Evolutionary conservation across 1,140 invertebrate species (phyloP).

Genomic region (Lerema accius): DNA sequence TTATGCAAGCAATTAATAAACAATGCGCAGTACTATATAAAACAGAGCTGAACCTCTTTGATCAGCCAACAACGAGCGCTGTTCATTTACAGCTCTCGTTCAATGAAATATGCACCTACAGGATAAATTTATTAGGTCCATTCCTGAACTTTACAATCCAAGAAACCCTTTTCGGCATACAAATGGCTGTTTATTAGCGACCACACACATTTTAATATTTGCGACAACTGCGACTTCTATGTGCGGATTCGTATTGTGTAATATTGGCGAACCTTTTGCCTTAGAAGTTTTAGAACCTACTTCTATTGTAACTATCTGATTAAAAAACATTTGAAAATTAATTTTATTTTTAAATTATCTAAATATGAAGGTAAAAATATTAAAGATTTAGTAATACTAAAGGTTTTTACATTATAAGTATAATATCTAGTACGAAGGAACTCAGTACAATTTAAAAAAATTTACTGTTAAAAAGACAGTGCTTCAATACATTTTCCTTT

Average conservation of each 20-base stretch:
- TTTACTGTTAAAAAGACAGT: too few species aligned
- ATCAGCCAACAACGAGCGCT: background rate
- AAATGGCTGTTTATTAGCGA: constrained; percentile 19
- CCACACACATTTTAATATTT: constrained; percentile 22
- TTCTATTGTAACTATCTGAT: too few species aligned
- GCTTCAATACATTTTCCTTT: too few species aligned
- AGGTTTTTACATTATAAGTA: too few species aligned
- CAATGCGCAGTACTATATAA: constrained; percentile 43
- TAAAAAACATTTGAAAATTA: too few species aligned
- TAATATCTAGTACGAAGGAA: too few species aligned
- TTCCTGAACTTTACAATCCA: background rate
- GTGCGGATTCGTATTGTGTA: background rate
- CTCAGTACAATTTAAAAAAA: too few species aligned
- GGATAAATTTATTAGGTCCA: background rate
- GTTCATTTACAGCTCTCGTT: constrained; percentile 4
- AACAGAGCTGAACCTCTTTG: constrained; percentile 34
- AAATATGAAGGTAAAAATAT: too few species aligned
- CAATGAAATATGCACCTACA: constrained; percentile 10
- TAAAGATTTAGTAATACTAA: too few species aligned
- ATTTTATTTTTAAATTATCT: too few species aligned
- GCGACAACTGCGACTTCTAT: background rate
- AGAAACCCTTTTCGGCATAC: constrained; percentile 6
- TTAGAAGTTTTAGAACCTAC: too few species aligned
- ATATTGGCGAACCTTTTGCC: background rate
- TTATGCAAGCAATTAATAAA: constrained; percentile 52